phyloP scores from a whole-genome alignment of 2,113 vertebrate genomes.

The Galbula dea region DNA sequence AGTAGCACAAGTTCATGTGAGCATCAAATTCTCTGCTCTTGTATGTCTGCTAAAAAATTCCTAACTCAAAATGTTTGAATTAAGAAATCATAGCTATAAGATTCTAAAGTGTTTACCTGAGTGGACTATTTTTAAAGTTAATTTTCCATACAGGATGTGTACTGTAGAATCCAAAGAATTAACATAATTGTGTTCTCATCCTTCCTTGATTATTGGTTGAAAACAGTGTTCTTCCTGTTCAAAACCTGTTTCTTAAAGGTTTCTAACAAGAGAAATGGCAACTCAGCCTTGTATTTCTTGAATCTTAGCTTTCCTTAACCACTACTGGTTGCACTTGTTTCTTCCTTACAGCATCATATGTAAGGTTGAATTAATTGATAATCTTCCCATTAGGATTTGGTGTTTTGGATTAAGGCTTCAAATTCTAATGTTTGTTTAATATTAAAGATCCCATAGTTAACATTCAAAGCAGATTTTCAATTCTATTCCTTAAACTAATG shows the following conservation, averaged over 20 bases:
- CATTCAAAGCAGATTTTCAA: background rate
- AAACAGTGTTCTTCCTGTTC: background rate
- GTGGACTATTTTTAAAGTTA: background rate
- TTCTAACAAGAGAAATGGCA: background rate
- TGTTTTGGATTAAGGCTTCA: background rate
- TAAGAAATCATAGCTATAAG: background rate
- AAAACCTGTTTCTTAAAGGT: background rate
- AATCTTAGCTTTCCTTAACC: background rate
- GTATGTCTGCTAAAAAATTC: background rate
- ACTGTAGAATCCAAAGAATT: background rate
- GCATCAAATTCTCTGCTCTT: background rate
- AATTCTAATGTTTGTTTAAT: background rate
- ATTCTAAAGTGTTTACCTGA: background rate
- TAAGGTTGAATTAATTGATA: background rate
- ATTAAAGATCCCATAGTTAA: background rate
- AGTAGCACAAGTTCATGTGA: background rate
- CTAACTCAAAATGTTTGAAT: background rate
- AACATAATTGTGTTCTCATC: background rate
- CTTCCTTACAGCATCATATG: background rate
- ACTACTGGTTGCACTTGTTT: background rate
- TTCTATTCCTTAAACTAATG: background rate
- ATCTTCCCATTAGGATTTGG: background rate
- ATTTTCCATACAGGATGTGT: background rate
- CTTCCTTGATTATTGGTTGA: background rate
- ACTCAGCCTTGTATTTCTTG: background rate